These are phyloP conservation scores for Takifugu rubripes DNA, from an alignment of 2,797 vertebrate species.

Conservation along the genomic window DNA sequence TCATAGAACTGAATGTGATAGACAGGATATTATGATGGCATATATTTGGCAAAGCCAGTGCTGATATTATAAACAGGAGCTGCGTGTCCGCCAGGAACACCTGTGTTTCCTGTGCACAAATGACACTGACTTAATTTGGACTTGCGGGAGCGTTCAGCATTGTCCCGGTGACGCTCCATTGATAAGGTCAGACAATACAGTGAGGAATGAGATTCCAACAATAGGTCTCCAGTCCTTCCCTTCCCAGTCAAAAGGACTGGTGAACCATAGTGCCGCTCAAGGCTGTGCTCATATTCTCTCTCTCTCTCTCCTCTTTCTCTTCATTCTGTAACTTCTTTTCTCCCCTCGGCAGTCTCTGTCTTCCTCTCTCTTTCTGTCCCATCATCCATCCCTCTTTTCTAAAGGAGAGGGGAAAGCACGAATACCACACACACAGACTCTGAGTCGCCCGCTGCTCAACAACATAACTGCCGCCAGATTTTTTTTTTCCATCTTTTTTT, in stretches of 20 bases:
- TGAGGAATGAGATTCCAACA: constrained; percentile 61
- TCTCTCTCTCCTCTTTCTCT: constrained; percentile 37
- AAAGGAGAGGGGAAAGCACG: constrained; percentile 50
- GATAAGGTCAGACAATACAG: constrained; percentile 68
- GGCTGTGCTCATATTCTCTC: constrained; percentile 33
- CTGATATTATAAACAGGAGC: not conserved
- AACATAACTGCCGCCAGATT: constrained; percentile 61
- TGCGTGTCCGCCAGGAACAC: not conserved
- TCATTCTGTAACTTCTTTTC: constrained; percentile 30
- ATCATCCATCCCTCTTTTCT: constrained; percentile 45
- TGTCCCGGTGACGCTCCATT: constrained; percentile 50
- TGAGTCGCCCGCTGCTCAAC: constrained; percentile 54
- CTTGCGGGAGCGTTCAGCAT: constrained; percentile 30
- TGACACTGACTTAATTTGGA: constrained; percentile 26
- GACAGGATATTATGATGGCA: no score
- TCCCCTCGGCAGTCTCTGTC: constrained; percentile 35
- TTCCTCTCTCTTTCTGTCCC: constrained; percentile 35
- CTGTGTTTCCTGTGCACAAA: not conserved
- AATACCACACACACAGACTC: constrained; percentile 80
- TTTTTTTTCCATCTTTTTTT: constrained; percentile 65
- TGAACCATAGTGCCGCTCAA: constrained; percentile 71
- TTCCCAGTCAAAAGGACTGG: constrained; percentile 71
- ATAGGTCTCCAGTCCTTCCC: constrained; percentile 47
- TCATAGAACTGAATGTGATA: no score
- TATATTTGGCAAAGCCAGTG: no score